Conservation (phyloP, 2,888 invertebrate species). For the Leucoma salicis region DNA sequence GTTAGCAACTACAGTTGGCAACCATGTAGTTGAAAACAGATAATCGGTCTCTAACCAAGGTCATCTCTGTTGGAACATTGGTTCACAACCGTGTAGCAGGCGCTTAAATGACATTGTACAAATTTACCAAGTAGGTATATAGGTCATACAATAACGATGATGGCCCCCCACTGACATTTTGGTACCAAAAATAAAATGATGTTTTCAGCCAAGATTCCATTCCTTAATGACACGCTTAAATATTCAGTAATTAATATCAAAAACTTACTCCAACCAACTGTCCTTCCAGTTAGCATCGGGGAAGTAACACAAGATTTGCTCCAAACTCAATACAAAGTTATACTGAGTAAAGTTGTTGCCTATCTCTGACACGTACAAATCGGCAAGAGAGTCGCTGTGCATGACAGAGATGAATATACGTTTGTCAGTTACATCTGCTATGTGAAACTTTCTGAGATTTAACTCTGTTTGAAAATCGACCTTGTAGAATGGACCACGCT, state of each 20-base stretch:
- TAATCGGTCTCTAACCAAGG: too few species aligned
- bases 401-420: constrained; percentile 91
- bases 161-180: constrained; percentile 10
- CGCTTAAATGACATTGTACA: not conserved
- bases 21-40: too few species aligned
- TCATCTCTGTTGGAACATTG: too few species aligned
- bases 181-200: constrained; percentile 14
- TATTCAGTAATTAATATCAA: not conserved
- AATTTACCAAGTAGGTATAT: not conserved
- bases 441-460: constrained; percentile 86
- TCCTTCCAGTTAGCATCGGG: constrained; percentile 91
- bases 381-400: constrained; percentile 87
- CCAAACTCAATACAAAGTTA: constrained; percentile 89
- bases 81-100: too few species aligned
- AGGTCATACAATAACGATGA: not conserved
- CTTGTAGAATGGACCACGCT: constrained; percentile 85
- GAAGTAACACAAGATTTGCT: constrained; percentile 91
- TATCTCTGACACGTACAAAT: constrained; percentile 91
- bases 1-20: too few species aligned
- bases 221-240: too few species aligned
- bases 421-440: constrained; percentile 91
- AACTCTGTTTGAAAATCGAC: constrained; percentile 89
- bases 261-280: constrained; percentile 90
- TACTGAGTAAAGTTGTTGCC: constrained; percentile 84
- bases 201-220: constrained; percentile 12